Conservation (phyloP, 2,113 vertebrate genomes). For the Salvelinus alpinus region DNA sequence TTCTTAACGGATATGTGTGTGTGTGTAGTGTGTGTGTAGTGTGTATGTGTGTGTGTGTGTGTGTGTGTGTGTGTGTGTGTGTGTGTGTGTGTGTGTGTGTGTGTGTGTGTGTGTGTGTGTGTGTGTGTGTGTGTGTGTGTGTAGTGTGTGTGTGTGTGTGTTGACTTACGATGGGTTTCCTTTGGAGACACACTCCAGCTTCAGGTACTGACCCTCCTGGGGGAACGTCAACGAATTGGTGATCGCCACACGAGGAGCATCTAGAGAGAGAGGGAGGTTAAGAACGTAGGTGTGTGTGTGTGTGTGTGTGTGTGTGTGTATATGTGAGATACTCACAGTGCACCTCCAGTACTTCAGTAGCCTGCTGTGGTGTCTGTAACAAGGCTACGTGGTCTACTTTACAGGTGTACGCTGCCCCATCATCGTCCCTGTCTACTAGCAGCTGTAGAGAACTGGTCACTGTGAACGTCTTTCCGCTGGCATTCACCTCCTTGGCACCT, state of each 20-base stretch:
- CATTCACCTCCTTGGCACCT: slow-evolving; percentile 93
- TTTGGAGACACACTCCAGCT: slow-evolving; percentile 95
- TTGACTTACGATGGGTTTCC: slow-evolving; percentile 97
- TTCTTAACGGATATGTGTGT: not conserved
- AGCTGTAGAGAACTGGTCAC: slow-evolving; percentile 92
- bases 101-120: no score
- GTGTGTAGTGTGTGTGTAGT: no score
- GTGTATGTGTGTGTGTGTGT: no score
- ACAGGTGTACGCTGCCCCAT: slow-evolving; percentile 92
- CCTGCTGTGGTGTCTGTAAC: slow-evolving; percentile 86
- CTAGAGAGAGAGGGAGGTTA: slow-evolving; percentile 58
- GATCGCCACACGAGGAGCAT: slow-evolving; percentile 94
- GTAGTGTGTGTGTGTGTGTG: not conserved
- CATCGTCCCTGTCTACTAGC: slow-evolving; percentile 88
- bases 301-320: not conserved
- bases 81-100: no score
- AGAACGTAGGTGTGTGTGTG: not conserved
- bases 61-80: no score
- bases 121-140: no score
- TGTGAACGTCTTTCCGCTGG: slow-evolving; percentile 92
- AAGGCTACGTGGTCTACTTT: slow-evolving; percentile 95
- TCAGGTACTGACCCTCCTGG: slow-evolving; percentile 93
- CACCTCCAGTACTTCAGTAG: slow-evolving; percentile 94
- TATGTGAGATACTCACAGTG: slow-evolving; percentile 87
- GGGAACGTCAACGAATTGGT: slow-evolving; percentile 84